phyloP scores from a whole-genome alignment of 2,888 invertebrate species.

The Cerastoderma edule region DNA sequence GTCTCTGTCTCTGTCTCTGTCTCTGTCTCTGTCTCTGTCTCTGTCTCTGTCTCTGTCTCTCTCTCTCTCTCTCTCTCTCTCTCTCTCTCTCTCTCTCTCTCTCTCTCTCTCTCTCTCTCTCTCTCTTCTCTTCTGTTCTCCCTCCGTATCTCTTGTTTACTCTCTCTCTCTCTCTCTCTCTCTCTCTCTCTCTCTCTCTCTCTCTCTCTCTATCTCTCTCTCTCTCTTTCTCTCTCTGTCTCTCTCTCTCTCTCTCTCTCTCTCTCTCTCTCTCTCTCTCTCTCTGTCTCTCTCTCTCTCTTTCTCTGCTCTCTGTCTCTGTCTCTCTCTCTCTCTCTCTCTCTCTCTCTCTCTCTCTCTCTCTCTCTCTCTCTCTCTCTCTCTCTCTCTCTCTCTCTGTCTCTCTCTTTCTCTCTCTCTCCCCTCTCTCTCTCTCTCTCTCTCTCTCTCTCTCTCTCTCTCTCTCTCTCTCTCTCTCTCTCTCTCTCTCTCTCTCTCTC shows the following conservation, averaged over 20 bases:
- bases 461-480: neutral
- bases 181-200: constrained; percentile 28
- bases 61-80: constrained; percentile 64
- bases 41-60: constrained; percentile 82
- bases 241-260: constrained; percentile 31
- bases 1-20: too few species aligned
- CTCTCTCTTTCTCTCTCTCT: neutral
- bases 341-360: neutral
- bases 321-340: neutral
- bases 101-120: constrained; percentile 26
- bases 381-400: neutral
- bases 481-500: neutral
- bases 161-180: constrained; percentile 29
- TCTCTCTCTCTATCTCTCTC: constrained; percentile 29
- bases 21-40: too few species aligned
- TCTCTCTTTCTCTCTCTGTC: constrained; percentile 28
- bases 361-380: neutral
- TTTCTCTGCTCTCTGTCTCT: constrained; percentile 20
- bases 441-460: neutral
- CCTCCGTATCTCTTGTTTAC: constrained; percentile 12
- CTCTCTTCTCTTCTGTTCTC: constrained; percentile 20
- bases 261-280: constrained; percentile 34
- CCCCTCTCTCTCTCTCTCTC: neutral
- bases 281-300: constrained; percentile 34
- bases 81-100: constrained; percentile 18